Evolutionary conservation across 2,888 invertebrate species (phyloP).

Genomic region (Polylopha cassiicola): DNA sequence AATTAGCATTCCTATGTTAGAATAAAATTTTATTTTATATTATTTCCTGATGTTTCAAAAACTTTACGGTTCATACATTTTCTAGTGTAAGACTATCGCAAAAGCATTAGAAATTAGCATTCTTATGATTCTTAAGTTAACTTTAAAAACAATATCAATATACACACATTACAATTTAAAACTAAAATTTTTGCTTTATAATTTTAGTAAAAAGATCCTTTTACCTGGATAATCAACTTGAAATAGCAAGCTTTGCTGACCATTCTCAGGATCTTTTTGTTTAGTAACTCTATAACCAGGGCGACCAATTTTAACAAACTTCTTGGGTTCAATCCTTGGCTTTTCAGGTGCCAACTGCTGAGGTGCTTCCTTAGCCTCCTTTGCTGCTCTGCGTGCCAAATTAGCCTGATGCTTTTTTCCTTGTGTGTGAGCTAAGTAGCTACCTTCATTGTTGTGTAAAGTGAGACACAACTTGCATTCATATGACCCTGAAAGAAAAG

Average conservation of each 20-base stretch:
- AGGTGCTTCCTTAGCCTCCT: constrained; percentile 98
- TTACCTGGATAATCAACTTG: constrained; percentile 94
- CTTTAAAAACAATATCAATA: no score
- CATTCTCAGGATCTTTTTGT: constrained; percentile 95
- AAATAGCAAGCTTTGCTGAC: constrained; percentile 97
- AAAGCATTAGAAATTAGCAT: no score
- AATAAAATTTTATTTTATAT: no score
- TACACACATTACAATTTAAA: no score
- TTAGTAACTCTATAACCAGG: constrained; percentile 99
- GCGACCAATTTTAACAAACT: constrained; percentile 99
- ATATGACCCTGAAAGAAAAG: constrained; percentile 84
- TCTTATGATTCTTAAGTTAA: no score
- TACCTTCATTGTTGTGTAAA: constrained; percentile 99
- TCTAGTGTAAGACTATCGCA: no score
- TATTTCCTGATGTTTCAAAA: no score
- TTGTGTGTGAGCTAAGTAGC: constrained; percentile 99
- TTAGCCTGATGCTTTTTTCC: constrained; percentile 99
- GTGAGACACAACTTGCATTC: constrained; percentile 99
- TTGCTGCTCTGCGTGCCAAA: constrained; percentile 96
- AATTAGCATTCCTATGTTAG: no score
- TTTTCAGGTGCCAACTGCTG: constrained; percentile 96
- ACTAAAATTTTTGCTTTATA: no score
- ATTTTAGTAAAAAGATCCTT: background rate
- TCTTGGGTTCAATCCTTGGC: constrained; percentile 97
- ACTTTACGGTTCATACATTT: no score